Conservation (phyloP, 1,140 invertebrate genomes). For the Caenorhabditis remanei region DNA sequence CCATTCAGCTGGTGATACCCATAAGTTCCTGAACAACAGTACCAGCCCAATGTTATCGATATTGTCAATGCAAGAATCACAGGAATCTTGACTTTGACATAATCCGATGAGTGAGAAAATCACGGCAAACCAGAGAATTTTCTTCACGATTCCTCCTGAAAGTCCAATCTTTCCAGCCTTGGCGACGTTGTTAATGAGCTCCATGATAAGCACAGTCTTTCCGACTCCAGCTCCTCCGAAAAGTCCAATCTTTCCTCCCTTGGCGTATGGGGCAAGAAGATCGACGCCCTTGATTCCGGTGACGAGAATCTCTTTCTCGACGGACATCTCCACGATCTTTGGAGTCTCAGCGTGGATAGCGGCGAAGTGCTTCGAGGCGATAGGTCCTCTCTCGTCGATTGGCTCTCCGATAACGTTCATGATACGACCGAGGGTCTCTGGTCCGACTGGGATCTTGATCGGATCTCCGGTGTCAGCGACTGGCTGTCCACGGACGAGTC, state of each 20-base stretch:
- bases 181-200: slow-evolving; percentile 99
- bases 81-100: too few relatives aligned
- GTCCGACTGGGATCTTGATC: slow-evolving; percentile 96
- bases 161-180: too few relatives aligned
- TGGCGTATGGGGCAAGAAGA: slow-evolving; percentile 90
- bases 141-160: too few relatives aligned
- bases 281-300: slow-evolving; percentile 99
- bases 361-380: slow-evolving; percentile 85
- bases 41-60: too few relatives aligned
- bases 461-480: slow-evolving; percentile 92
- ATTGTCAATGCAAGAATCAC: too few relatives aligned
- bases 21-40: too few relatives aligned
- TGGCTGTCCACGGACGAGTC: slow-evolving; percentile 90
- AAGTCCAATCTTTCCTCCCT: slow-evolving; percentile 98
- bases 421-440: slow-evolving; percentile 93
- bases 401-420: slow-evolving; percentile 99
- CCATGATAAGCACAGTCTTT: slow-evolving; percentile 99
- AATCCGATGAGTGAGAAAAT: too few relatives aligned
- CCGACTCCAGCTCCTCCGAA: slow-evolving; percentile 99
- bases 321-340: slow-evolving; percentile 97
- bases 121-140: too few relatives aligned
- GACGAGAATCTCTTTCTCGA: slow-evolving; percentile 95
- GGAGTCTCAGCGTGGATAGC: slow-evolving; percentile 96
- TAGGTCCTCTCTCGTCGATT: slow-evolving; percentile 96
- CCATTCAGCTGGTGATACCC: too few relatives aligned